Evolutionary conservation across 2,113 vertebrate genomes (phyloP).

Genomic region (Ardeotis arabs): DNA sequence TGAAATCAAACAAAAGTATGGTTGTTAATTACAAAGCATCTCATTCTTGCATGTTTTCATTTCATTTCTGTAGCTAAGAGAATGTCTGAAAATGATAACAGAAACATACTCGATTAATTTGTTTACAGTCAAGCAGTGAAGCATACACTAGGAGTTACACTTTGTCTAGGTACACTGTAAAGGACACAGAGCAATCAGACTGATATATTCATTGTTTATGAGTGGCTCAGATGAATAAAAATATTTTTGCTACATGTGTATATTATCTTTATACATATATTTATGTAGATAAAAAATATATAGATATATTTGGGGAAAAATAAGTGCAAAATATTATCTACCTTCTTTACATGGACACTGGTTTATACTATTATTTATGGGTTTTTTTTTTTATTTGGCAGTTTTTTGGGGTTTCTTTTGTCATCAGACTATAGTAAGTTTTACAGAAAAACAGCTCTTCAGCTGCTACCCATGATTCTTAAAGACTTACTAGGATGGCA

Average conservation of each 20-base stretch:
- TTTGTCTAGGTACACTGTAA: background rate
- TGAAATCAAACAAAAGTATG: slow-evolving; percentile 25
- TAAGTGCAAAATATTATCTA: background rate
- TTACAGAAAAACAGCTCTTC: background rate
- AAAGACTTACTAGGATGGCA: background rate
- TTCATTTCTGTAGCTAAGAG: background rate
- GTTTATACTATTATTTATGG: fast-evolving
- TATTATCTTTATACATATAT: background rate
- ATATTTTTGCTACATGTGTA: background rate
- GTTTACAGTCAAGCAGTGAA: slow-evolving; percentile 34
- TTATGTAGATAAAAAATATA: background rate
- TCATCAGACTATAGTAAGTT: background rate
- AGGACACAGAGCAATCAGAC: slow-evolving; percentile 10
- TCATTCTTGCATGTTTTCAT: background rate
- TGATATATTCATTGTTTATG: background rate
- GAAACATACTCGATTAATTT: slow-evolving; percentile 44
- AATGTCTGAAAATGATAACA: background rate
- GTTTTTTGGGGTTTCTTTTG: background rate
- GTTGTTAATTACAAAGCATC: background rate
- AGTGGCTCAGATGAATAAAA: background rate
- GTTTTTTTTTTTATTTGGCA: fast-evolving
- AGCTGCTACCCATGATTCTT: background rate
- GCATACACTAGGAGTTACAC: background rate
- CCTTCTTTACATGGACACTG: background rate
- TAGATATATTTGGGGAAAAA: background rate